Evolutionary conservation across 2,888 invertebrate species (phyloP).

Genomic region (Tenthredo distinguenda): DNA sequence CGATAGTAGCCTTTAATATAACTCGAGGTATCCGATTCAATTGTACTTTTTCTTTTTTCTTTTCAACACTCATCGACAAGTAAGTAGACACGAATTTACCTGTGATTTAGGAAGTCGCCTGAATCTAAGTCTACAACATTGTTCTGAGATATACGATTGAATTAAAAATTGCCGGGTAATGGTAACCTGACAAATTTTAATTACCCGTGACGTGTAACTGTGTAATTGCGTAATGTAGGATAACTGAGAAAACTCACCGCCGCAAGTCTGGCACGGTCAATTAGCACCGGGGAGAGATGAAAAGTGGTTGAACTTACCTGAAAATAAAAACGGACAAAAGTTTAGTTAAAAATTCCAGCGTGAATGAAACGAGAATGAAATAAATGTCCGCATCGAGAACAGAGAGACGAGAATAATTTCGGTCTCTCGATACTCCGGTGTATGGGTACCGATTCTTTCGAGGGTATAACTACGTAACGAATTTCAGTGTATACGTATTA

Average conservation of each 20-base stretch:
- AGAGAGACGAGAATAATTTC: neutral
- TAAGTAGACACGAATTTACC: neutral
- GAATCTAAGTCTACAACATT: neutral
- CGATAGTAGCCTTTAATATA: neutral
- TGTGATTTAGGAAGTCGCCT: neutral
- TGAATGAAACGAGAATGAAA: neutral
- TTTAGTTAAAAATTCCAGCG: neutral
- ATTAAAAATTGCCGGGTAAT: neutral
- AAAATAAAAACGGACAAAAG: slow-evolving; percentile 10
- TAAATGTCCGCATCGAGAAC: neutral
- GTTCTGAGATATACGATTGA: no score
- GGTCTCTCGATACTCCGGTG: neutral
- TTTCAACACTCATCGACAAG: neutral
- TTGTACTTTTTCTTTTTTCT: neutral
- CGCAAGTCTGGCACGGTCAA: slow-evolving; percentile 3
- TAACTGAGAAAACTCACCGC: slow-evolving; percentile 39
- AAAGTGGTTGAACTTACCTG: slow-evolving; percentile 50
- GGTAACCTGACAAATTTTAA: slow-evolving; percentile 26
- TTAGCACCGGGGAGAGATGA: neutral
- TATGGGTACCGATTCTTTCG: neutral
- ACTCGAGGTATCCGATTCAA: neutral
- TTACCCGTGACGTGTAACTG: slow-evolving; percentile 16
- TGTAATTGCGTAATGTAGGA: slow-evolving; percentile 12
- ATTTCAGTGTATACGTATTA: neutral
- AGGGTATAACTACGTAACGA: neutral